Evolutionary conservation across 2,113 vertebrate species (phyloP).

Genomic region (Ochotona princeps): DNA sequence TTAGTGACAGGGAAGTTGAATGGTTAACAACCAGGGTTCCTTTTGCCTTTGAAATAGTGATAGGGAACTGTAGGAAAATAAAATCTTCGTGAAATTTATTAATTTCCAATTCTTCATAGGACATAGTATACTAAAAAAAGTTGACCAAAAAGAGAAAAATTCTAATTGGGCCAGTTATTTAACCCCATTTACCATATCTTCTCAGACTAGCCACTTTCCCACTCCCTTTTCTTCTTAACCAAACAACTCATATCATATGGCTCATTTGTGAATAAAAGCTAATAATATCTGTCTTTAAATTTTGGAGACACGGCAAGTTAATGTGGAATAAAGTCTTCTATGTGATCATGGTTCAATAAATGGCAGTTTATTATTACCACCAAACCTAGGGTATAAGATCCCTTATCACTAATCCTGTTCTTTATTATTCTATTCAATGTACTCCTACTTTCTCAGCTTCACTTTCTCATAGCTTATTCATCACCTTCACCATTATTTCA

Average conservation of each 20-base stretch:
- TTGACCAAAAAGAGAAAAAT: background rate
- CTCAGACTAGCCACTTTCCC: too few relatives aligned
- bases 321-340: background rate
- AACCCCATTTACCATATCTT: background rate
- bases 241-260: background rate
- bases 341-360: slow-evolving; percentile 15
- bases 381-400: background rate
- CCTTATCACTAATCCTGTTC: background rate
- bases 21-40: background rate
- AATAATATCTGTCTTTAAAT: background rate
- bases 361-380: background rate
- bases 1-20: slow-evolving; percentile 22
- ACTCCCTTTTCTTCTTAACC: too few relatives aligned
- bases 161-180: background rate
- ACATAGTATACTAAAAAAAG: background rate
- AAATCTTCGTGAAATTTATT: background rate
- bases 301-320: background rate
- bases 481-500: background rate
- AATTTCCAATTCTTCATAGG: background rate
- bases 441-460: background rate
- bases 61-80: background rate
- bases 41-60: background rate
- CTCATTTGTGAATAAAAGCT: slow-evolving; percentile 29
- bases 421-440: background rate
- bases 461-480: background rate